phyloP scores from a whole-genome alignment of 2,888 invertebrate species.

The Lacanobia wlatinum region DNA sequence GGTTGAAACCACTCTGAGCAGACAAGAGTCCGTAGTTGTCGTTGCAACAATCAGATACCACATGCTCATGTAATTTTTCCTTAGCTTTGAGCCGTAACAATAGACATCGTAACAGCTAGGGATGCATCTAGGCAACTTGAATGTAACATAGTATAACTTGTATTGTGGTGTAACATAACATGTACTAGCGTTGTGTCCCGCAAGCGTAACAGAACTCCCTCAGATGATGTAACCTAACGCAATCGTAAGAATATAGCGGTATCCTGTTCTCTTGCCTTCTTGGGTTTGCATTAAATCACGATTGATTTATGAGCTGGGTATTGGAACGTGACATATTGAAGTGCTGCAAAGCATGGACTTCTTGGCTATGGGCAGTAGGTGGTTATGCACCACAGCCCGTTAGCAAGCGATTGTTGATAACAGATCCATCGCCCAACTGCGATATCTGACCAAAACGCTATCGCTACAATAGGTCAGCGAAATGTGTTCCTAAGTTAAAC shows the following conservation, averaged over 20 bases:
- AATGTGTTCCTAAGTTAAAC: background rate
- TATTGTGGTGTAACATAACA: conserved; percentile 53
- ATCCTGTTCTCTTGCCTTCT: conserved; percentile 55
- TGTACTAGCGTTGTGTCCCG: conserved; percentile 41
- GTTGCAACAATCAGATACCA: conserved; percentile 24
- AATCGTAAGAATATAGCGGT: conserved; percentile 55
- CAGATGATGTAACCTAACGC: conserved; percentile 53
- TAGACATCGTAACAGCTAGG: conserved; percentile 32
- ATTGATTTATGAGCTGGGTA: conserved; percentile 14
- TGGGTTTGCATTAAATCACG: conserved; percentile 44
- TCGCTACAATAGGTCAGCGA: background rate
- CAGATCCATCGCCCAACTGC: background rate
- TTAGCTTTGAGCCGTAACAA: conserved; percentile 29
- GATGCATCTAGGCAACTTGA: conserved; percentile 26
- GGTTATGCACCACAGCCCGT: background rate
- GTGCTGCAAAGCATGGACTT: background rate
- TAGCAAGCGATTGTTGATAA: background rate
- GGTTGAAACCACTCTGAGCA: background rate
- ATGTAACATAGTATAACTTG: conserved; percentile 42
- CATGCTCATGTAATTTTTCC: conserved; percentile 17
- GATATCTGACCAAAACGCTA: background rate
- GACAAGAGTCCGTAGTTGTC: background rate
- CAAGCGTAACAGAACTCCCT: conserved; percentile 59
- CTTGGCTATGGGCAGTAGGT: background rate
- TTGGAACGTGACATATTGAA: conserved; percentile 34